phyloP scores from a whole-genome alignment of 2,888 invertebrate genomes.

The Watsonalla cultraria region DNA sequence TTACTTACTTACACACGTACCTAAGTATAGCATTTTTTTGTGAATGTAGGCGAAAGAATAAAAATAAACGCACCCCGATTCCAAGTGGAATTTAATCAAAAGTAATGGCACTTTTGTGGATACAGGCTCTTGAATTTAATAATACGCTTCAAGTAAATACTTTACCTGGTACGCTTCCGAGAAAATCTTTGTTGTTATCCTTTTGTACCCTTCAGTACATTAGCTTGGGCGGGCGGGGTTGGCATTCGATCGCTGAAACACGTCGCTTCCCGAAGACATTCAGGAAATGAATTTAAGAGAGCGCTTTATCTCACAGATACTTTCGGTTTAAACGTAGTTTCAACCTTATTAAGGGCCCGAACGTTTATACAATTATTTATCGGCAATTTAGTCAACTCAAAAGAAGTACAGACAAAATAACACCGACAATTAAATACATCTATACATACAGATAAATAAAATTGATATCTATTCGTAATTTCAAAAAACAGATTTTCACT shows the following conservation, averaged over 20 bases:
- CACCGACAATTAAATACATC: too few species aligned
- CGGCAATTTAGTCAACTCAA: not conserved
- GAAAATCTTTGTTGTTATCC: not conserved
- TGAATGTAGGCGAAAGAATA: too few species aligned
- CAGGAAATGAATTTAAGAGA: slow-evolving; percentile 44
- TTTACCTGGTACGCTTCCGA: not conserved
- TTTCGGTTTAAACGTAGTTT: slow-evolving; percentile 2
- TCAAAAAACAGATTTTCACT: too few species aligned
- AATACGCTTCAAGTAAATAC: not conserved
- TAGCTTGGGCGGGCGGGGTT: slow-evolving; percentile 7
- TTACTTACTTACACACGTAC: too few species aligned
- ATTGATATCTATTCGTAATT: too few species aligned
- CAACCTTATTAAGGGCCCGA: not conserved
- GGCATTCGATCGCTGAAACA: slow-evolving; percentile 26
- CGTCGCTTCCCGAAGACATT: slow-evolving; percentile 20
- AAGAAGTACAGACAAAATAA: too few species aligned
- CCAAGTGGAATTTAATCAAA: not conserved
- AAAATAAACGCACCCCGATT: too few species aligned
- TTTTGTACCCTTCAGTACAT: not conserved
- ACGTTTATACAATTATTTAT: too few species aligned
- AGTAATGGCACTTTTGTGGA: not conserved
- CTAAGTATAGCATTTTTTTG: too few species aligned
- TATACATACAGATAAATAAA: too few species aligned
- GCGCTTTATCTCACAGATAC: slow-evolving; percentile 17
- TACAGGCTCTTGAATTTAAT: not conserved